A percentile compares a stretch with the other conserved stretches of the same genome.
phyloP scores from a whole-genome alignment of 2,888 invertebrate species.

The Agrilus cyanescens region DNA sequence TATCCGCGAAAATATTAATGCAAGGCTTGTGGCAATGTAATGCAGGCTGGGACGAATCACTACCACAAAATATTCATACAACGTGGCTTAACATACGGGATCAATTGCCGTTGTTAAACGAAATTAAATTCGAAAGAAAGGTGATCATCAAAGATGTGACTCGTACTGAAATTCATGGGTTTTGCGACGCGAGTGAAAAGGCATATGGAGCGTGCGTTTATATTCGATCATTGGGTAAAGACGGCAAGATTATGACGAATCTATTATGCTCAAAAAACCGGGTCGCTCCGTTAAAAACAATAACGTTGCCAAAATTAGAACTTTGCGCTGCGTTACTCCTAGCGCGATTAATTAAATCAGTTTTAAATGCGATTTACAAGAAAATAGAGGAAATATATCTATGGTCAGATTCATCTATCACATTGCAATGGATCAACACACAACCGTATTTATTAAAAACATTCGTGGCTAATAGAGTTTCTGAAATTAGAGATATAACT shows the following conservation, averaged over 20 bases:
- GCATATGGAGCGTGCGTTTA: constrained; percentile 7
- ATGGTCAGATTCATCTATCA: no score
- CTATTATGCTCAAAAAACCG: neutral
- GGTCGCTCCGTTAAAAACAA: constrained; percentile 1
- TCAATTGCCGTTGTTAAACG: neutral
- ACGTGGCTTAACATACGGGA: constrained; percentile 1
- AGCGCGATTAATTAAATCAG: neutral
- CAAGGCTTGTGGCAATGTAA: constrained; percentile 6
- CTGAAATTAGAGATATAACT: no score
- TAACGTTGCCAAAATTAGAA: constrained; percentile 7
- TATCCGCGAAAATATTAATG: constrained; percentile 4
- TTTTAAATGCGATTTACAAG: neutral
- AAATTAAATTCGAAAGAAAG: neutral
- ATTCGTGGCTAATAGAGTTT: no score
- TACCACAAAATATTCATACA: neutral
- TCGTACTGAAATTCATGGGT: neutral
- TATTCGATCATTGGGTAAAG: neutral
- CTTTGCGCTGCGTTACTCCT: constrained; percentile 4
- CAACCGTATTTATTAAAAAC: no score
- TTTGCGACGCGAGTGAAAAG: constrained; percentile 6
- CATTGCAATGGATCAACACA: no score
- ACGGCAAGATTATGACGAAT: neutral
- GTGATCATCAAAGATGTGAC: neutral
- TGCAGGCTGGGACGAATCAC: neutral
- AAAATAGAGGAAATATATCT: no score